phyloP scores from a whole-genome alignment of 2,797 vertebrate genomes.

The Vireo griseus region DNA sequence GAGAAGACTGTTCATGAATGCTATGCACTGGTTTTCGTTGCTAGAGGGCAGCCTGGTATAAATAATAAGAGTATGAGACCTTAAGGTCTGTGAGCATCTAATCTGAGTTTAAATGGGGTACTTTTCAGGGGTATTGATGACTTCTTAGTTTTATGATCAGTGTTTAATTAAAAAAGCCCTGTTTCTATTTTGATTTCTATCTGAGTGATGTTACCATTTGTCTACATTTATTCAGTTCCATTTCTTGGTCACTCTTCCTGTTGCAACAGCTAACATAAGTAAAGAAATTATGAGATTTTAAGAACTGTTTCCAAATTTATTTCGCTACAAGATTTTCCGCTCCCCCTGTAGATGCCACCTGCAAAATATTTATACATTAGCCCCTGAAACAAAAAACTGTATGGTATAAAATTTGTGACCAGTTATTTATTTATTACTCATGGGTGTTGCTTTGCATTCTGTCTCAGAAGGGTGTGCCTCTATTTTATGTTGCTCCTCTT shows the following conservation, averaged over 20 bases:
- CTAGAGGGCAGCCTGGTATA: slow-evolving; percentile 75
- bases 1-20: not conserved
- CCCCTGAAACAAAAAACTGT: not conserved
- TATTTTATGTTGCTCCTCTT: not conserved
- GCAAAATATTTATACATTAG: not conserved
- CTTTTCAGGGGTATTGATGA: not conserved
- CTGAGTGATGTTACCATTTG: not conserved
- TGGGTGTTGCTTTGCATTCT: not conserved
- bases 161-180: not conserved
- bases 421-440: not conserved
- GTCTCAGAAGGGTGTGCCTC: not conserved
- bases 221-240: not conserved
- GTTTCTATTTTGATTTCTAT: not conserved
- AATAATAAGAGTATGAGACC: not conserved
- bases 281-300: not conserved
- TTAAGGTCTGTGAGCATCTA: not conserved
- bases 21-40: not conserved
- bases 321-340: not conserved
- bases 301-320: not conserved
- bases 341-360: not conserved
- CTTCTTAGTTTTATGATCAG: not conserved
- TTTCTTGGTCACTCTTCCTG: not conserved
- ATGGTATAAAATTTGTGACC: not conserved
- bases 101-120: not conserved
- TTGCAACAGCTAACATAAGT: not conserved